phyloP scores from a whole-genome alignment of 2,888 invertebrate genomes.

The Coremacera marginata region DNA sequence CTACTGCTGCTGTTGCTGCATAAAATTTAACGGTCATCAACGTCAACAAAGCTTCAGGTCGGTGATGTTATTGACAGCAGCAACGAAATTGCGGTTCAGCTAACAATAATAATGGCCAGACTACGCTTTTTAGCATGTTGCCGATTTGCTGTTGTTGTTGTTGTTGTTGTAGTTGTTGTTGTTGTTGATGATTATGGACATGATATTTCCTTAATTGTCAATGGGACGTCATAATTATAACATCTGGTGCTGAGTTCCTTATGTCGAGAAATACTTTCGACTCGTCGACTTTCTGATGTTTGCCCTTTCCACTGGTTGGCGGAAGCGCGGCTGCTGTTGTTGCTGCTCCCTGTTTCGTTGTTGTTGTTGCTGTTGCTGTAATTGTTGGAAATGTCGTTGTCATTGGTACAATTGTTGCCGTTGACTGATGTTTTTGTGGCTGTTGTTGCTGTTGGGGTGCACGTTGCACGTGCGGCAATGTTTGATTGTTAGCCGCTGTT shows the following conservation, averaged over 20 bases:
- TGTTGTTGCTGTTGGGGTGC: slow-evolving; percentile 48
- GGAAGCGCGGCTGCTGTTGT: slow-evolving; percentile 30
- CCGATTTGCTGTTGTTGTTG: background rate
- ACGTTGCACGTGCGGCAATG: slow-evolving; percentile 31
- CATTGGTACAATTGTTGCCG: slow-evolving; percentile 50
- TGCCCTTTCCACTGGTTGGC: slow-evolving; percentile 40
- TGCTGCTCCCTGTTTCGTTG: slow-evolving; percentile 6
- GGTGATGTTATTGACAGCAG: background rate
- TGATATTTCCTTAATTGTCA: slow-evolving; percentile 72
- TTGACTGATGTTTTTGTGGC: slow-evolving; percentile 46
- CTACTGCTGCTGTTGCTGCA: background rate
- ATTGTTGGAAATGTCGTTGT: slow-evolving; percentile 41
- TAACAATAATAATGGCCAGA: background rate
- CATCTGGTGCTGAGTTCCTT: slow-evolving; percentile 90
- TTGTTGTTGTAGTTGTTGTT: slow-evolving; percentile 16
- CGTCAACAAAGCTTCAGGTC: background rate
- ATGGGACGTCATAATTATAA: slow-evolving; percentile 83
- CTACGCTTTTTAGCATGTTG: background rate
- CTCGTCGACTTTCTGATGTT: slow-evolving; percentile 62
- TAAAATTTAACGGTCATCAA: background rate
- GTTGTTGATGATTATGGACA: slow-evolving; percentile 1
- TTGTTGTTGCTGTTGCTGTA: slow-evolving; percentile 45
- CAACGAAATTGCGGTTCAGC: background rate
- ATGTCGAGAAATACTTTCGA: slow-evolving; percentile 83
- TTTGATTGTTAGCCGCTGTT: background rate